Evolutionary conservation across 2,888 invertebrate genomes (phyloP), one percentile per base, ranked within the genome.

Genomic region (Arrhopalites spinosus): DNA sequence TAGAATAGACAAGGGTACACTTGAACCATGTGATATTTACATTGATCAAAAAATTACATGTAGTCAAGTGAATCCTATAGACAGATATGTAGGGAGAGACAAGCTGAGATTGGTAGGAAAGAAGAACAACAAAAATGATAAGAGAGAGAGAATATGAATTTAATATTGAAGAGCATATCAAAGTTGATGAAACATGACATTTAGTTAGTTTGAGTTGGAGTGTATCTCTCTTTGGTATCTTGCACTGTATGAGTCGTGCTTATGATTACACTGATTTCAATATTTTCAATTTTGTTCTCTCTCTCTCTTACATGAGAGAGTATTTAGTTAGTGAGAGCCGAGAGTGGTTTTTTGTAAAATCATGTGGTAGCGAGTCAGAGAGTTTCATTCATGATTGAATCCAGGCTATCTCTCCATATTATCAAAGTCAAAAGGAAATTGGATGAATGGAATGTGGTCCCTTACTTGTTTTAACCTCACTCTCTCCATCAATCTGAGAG

Each of bases 301-400:
- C n/a, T n/a, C n/a, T n/a, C n/a, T n/a, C n/a, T n/a, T n/a, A n/a
- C n/a, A n/a, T n/a, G n/a, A n/a, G n/a, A n/a, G n/a, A n/a, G n/a
- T n/a, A n/a, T n/a, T n/a, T n/a, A n/a, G n/a, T n/a, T n/a, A n/a
- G n/a, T n/a, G n/a, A n/a, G n/a, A n/a, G n/a, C n/a, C n/a, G n/a
- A n/a, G n/a, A n/a, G n/a, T n/a, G n/a, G 74, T 63, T 69, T 69
- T 69, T 69, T 69, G 69, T 74, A 69, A 74, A 68, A 61, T 69
- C 61, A 68, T 43, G 69, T 68, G 74, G 68, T 68, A 61, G 25
- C 61, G 63, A 72, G 68, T n/a, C 68, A 68, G 74, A 61, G 68
- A 74, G 66, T 73, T n/a, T 73, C 73, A 73, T 73, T 73, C 73
- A 73, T 73, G 63, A 73, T 73, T 72, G 72, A 72, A 72, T 72